Evolutionary conservation across 2,888 invertebrate species (phyloP), one percentile per base, ranked within the genome.

Genomic region (Nebria salina): DNA sequence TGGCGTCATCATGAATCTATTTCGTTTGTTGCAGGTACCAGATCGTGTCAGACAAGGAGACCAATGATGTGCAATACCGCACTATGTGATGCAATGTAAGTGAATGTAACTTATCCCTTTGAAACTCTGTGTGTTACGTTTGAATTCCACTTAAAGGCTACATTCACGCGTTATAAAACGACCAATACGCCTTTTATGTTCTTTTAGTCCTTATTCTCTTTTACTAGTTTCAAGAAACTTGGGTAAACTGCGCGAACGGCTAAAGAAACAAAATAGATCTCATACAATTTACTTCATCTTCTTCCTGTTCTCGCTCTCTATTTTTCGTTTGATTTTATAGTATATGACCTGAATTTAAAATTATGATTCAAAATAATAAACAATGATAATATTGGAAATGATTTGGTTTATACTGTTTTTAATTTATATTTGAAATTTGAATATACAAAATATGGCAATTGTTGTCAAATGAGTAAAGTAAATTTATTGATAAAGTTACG

Each of bases 121-220:
- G 70, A 70, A 70, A 25, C 7, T 26, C 20, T 34, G 70, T 26
- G 26, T 70, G 70, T 25, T 54, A 13, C 20, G 25, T 70, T 70
- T 70, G 70, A 70, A 70, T 70, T 70, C 70, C 34, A 70, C 70
- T 70, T 70, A 20, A 5, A 70, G 34, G 34, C 54, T 54, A 70
- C 70, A 70, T 70, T 70, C 34, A 34, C 70, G 25, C 70, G 25
- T 70, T 70, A 25, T 34, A 66, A 66, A 66, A 25, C 15, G 66
- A 25, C 25, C 20, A 70, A 70, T 34, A 70, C 70, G 34, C 70
- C 15, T 70, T 66, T 70, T 54, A 13, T 54, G 13, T 54, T 54
- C 54, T 54, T 54, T 54, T 54, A 11, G 13, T 34, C 34, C 34
- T 34, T 7, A 54, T 13, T 54, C 54, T 54, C 13, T 54, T 54